A percentile compares a stretch with the other conserved stretches of the same genome.
Conservation (phyloP, 2,113 vertebrate genomes). For the Malurus melanocephalus region DNA sequence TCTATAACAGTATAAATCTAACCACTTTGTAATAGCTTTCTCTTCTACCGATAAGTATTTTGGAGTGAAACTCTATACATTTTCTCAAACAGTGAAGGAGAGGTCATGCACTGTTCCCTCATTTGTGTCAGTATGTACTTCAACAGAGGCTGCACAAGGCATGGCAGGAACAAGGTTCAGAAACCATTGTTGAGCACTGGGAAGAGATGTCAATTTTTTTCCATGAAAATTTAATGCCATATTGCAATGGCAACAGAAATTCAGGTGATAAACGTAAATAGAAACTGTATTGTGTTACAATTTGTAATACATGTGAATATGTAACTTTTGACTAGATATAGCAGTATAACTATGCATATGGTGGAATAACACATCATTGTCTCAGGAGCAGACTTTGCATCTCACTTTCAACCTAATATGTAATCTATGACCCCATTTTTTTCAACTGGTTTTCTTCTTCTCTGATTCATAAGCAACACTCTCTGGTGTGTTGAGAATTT, state of each 20-base stretch:
- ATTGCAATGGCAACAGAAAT: conserved; percentile 8
- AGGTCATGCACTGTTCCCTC: not conserved
- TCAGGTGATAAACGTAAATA: not conserved
- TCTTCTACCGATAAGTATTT: not conserved
- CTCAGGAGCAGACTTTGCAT: not conserved
- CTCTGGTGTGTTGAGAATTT: not conserved
- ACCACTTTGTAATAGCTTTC: not conserved
- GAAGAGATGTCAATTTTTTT: not conserved
- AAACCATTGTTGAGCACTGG: not conserved
- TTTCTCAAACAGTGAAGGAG: not conserved
- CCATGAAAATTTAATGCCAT: conserved; percentile 11
- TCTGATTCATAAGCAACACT: not conserved
- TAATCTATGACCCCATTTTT: not conserved
- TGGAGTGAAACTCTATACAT: not conserved
- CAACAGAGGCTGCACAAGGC: not conserved
- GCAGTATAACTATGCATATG: too few species aligned
- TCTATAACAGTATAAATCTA: not conserved
- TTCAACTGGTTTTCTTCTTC: not conserved
- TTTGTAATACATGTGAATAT: not conserved
- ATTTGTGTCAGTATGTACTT: not conserved
- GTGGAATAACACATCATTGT: not conserved
- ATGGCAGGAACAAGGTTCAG: not conserved
- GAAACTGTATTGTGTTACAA: not conserved
- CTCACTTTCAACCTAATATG: not conserved
- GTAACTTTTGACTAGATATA: not conserved